Percentiles rank a stretch among this genome's conserved stretches.
These are phyloP conservation scores for Zaprionus lineosus DNA, from an alignment of 2,888 invertebrate genomes.

Conservation along the genomic window DNA sequence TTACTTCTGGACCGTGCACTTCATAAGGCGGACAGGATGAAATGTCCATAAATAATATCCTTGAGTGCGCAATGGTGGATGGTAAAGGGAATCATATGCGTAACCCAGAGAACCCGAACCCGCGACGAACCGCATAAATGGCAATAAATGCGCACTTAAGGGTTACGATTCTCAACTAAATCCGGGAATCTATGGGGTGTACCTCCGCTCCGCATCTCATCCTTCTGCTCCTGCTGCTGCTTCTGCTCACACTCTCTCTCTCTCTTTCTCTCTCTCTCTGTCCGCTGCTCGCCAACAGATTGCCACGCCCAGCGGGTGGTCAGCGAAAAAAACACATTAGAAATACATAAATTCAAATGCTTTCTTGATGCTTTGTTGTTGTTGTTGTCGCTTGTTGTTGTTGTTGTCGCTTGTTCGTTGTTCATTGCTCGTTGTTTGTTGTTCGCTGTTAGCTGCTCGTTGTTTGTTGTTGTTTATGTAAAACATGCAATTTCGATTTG, in stretches of 20 bases:
- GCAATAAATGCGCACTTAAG: conserved; percentile 77
- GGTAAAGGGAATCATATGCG: conserved; percentile 56
- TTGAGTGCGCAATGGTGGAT: conserved; percentile 32
- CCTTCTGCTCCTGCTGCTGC: background rate
- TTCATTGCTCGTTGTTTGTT: too few relatives aligned
- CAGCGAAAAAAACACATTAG: conserved; percentile 57
- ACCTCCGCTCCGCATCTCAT: background rate
- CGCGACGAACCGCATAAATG: conserved; percentile 76
- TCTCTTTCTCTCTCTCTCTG: too few relatives aligned
- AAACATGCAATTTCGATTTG: conserved; percentile 80
- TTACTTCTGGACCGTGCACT: conserved; percentile 35
- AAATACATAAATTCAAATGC: conserved; percentile 60
- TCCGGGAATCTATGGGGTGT: background rate
- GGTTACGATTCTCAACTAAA: too few relatives aligned
- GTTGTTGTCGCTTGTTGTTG: conserved; percentile 37
- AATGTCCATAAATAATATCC: conserved; percentile 71
- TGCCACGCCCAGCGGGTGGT: conserved; percentile 56
- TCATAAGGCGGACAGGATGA: conserved; percentile 58
- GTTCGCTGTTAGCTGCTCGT: too few relatives aligned
- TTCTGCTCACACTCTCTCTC: too few relatives aligned
- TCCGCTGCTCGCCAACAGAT: conserved; percentile 49
- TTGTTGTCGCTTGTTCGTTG: conserved; percentile 10
- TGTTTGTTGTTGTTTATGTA: conserved; percentile 68
- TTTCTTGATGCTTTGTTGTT: conserved; percentile 22
- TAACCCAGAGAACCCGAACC: conserved; percentile 53